Evolutionary conservation across 2,888 invertebrate species (phyloP).

Genomic region (Dolichomitus sp.): DNA sequence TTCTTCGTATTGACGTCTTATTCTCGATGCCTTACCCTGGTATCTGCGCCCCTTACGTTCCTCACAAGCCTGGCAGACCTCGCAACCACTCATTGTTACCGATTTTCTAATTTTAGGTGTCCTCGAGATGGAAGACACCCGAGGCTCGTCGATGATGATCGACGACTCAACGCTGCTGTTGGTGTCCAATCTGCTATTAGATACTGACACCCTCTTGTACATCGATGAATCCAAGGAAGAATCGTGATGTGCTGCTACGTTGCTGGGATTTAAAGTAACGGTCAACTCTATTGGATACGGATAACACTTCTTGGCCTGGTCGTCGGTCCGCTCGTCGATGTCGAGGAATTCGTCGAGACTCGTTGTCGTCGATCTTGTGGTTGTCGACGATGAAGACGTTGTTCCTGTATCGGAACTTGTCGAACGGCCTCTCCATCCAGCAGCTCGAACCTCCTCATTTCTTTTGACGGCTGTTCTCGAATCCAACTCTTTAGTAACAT

Average conservation of each 20-base stretch:
- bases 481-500: background rate
- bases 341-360: slow-evolving; percentile 23
- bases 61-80: slow-evolving; percentile 34
- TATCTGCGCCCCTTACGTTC: background rate
- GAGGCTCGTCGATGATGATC: slow-evolving; percentile 51
- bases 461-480: slow-evolving; percentile 26
- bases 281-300: slow-evolving; percentile 54
- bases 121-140: background rate
- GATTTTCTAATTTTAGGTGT: slow-evolving; percentile 8
- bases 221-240: slow-evolving; percentile 40
- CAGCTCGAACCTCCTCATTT: slow-evolving; percentile 30
- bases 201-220: slow-evolving; percentile 64
- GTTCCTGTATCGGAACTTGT: slow-evolving; percentile 22
- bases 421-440: slow-evolving; percentile 35
- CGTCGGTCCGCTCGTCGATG: slow-evolving; percentile 66
- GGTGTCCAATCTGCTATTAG: slow-evolving; percentile 58
- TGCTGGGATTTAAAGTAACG: slow-evolving; percentile 33
- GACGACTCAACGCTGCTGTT: slow-evolving; percentile 59
- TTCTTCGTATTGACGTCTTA: background rate
- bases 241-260: slow-evolving; percentile 52
- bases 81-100: slow-evolving; percentile 10
- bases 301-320: slow-evolving; percentile 64
- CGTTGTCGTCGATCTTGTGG: background rate
- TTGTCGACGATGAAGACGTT: slow-evolving; percentile 2
- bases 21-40: background rate